A percentile compares a stretch with the other conserved stretches of the same genome.
Conservation (phyloP, 1,140 invertebrate species). For the Hypsibius dujardini region DNA sequence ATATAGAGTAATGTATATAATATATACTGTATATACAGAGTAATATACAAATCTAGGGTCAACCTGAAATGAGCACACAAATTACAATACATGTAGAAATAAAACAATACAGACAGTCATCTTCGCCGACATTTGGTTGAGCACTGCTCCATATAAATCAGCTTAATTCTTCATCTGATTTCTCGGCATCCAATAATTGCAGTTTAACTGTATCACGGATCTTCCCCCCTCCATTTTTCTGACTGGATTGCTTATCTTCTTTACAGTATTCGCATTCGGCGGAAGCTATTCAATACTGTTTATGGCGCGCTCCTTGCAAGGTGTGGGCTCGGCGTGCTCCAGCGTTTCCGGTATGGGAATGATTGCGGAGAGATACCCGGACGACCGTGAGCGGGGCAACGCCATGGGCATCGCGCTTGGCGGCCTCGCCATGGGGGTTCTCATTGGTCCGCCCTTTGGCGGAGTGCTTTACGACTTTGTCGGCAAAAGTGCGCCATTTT, state of each 20-base stretch:
- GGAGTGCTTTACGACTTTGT: constrained; percentile 96
- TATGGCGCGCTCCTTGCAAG: constrained; percentile 77
- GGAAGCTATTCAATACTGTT: constrained; percentile 74
- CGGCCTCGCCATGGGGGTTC: constrained; percentile 80
- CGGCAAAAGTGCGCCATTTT: constrained; percentile 84
- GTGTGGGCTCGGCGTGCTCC: constrained; percentile 87
- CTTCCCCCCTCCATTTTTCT: not conserved
- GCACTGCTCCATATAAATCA: no score
- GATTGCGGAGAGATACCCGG: constrained; percentile 79
- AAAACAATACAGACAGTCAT: no score
- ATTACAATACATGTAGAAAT: no score
- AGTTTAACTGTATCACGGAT: constrained; percentile 13
- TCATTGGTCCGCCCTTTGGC: constrained; percentile 85
- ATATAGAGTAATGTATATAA: no score
- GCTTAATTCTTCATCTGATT: no score
- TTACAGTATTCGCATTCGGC: constrained; percentile 81
- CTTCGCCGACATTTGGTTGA: no score
- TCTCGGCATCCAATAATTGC: constrained; percentile 5
- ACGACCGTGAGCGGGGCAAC: constrained; percentile 84
- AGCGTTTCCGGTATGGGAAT: constrained; percentile 95
- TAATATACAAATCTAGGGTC: no score
- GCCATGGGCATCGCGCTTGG: constrained; percentile 93
- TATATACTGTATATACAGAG: no score
- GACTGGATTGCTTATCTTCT: constrained; percentile 18
- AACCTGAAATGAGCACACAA: no score